phyloP scores from a whole-genome alignment of 2,888 invertebrate genomes.

The Pimpla rufipes region DNA sequence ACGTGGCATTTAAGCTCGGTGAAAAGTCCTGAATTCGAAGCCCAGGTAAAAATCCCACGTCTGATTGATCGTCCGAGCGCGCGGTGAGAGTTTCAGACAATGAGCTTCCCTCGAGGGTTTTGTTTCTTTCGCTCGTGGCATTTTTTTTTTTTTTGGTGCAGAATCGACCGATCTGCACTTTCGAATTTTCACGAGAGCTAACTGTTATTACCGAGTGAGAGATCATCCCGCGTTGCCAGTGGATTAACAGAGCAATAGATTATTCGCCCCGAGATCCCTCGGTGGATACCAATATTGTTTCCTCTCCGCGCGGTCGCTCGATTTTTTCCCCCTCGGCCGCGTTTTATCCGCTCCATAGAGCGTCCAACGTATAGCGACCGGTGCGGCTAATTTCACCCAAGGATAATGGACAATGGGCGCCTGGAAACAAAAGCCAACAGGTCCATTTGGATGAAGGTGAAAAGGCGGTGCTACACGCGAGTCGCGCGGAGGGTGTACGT shows the following conservation, averaged over 20 bases:
- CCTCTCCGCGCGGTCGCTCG: background rate
- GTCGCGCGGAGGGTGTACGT: background rate
- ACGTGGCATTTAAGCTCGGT: too few relatives aligned
- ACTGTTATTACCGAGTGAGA: conserved; percentile 36
- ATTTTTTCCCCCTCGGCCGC: conserved; percentile 17
- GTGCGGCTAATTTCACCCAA: conserved; percentile 53
- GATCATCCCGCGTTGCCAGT: conserved; percentile 28
- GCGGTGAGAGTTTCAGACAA: conserved; percentile 41
- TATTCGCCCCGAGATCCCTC: conserved; percentile 47
- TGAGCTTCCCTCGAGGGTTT: conserved; percentile 41
- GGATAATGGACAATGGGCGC: conserved; percentile 47
- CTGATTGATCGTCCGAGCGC: background rate
- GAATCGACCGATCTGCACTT: conserved; percentile 47
- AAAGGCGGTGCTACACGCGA: conserved; percentile 23
- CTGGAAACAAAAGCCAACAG: conserved; percentile 41
- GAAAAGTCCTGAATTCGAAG: background rate
- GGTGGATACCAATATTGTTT: conserved; percentile 58
- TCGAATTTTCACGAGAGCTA: conserved; percentile 54
- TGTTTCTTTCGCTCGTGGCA: background rate
- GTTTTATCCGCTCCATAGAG: background rate
- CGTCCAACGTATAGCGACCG: too few relatives aligned
- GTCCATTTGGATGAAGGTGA: conserved; percentile 51
- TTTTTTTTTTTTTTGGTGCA: conserved; percentile 11
- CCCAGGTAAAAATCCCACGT: background rate
- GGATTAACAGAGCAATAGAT: conserved; percentile 15